These are phyloP conservation scores for Muntiacus reevesi DNA, from an alignment of 2,113 vertebrate species.

Conservation along the genomic window DNA sequence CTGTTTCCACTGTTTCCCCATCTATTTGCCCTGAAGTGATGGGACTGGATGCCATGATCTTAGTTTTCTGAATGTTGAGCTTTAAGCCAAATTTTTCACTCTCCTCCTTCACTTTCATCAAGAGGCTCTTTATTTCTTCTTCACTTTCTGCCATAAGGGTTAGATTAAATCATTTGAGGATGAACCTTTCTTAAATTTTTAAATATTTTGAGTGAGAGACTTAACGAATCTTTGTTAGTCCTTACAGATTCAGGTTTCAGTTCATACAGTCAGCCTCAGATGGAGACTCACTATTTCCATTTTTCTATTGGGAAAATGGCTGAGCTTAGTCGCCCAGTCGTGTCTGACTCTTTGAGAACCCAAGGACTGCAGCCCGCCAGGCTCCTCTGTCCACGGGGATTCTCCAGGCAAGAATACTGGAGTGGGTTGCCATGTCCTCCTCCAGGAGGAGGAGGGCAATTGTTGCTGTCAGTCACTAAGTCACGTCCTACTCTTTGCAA, in stretches of 20 bases:
- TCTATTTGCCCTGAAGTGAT: too few relatives aligned
- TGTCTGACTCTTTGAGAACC: neutral
- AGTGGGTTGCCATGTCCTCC: neutral
- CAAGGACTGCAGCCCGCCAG: accelerated
- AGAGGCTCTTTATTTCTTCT: too few relatives aligned
- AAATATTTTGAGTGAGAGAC: neutral
- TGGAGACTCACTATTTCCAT: neutral
- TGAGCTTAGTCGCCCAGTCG: neutral
- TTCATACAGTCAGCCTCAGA: neutral
- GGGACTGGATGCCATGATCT: too few relatives aligned
- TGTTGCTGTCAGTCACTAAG: neutral
- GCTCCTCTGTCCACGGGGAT: neutral
- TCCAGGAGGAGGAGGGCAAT: neutral
- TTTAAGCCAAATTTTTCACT: too few relatives aligned
- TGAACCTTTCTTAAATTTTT: neutral
- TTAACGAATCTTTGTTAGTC: neutral
- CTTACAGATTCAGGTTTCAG: neutral
- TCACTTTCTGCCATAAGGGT: neutral
- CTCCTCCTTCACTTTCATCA: too few relatives aligned
- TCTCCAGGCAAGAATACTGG: neutral
- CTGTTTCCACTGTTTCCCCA: too few relatives aligned
- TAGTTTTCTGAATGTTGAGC: too few relatives aligned
- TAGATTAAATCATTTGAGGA: neutral
- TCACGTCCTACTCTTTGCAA: neutral
- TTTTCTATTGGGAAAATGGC: neutral